Base-by-base conservation (phyloP, 2,888 invertebrate species). In the Dynastes grantii region DNA sequence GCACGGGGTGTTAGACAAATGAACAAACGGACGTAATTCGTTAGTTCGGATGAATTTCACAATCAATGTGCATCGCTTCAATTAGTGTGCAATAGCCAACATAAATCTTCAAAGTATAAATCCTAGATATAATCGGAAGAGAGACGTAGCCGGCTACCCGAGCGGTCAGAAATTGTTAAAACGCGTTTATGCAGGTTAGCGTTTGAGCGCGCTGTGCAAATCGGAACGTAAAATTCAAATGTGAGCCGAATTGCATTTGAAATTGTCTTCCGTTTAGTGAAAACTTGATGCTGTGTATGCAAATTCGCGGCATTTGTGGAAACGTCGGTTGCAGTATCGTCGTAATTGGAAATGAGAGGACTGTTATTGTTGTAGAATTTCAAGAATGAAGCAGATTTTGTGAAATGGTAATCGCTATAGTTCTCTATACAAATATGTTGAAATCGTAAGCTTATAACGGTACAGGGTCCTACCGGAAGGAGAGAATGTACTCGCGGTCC, bases 51-150 rank as follows among this genome's bases (percentile, higher is more conserved):
- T 27, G 29, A 49, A 45, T 61, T 75, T 75, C 45, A 45, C 61
- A 75, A 61, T 75, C 61, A 40, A 75, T 75, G 49, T 58, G 45
- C 61, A 29, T 61, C 45, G 40, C 27, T 73, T 73, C 73, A 58
- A 40, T 61, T 73, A 58, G 61, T 9, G 55, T 55, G 58, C 16
- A 73, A 61, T 73, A 73, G 61, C 37, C 61, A 75, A 61, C 49
- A 75, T 75, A 75, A 75, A 75, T 75, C 73, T 75, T 75, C 73
- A 22, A 75, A 75, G 45, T 40, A 61, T 45, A n/a, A 63, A 63
- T 61, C 45, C 22, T 45, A 61, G 40, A 49, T 61, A 49, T 55
- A 75, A 75, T 75, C 49, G 27, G 61, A 6, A 9, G 11, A 49
- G n/a, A 45, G n/a, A 29, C 9, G 22, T 40, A 58, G 27, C n/a